phyloP scores from a whole-genome alignment of 2,797 vertebrate species.

The Aratinga solstitialis region DNA sequence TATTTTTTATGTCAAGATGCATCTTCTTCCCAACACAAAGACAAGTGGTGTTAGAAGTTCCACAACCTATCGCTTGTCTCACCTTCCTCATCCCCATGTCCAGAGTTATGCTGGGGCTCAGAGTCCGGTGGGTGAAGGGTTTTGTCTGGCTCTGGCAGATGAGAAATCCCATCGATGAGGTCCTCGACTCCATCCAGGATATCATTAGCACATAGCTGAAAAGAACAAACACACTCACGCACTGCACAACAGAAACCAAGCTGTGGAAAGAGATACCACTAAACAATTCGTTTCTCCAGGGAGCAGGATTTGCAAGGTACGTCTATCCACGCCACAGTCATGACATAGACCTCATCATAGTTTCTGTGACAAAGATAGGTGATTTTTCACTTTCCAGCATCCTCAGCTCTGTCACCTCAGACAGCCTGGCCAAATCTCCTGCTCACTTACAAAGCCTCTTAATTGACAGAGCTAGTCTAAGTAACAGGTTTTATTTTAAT shows the following conservation, averaged over 20 bases:
- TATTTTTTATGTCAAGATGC: background rate
- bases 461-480: background rate
- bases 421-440: background rate
- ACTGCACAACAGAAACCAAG: background rate
- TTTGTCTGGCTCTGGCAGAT: slow-evolving; percentile 88
- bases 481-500: background rate
- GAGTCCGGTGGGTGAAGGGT: slow-evolving; percentile 81
- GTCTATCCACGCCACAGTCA: background rate
- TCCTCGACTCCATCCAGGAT: slow-evolving; percentile 86
- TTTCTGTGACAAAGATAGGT: background rate
- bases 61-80: background rate
- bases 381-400: background rate
- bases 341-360: background rate
- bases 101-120: slow-evolving; percentile 78
- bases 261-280: background rate
- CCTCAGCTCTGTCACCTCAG: background rate
- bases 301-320: background rate
- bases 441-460: background rate
- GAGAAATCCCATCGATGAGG: slow-evolving; percentile 88
- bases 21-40: background rate
- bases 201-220: slow-evolving; percentile 91
- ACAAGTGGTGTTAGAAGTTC: background rate
- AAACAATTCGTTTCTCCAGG: background rate
- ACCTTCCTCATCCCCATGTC: slow-evolving; percentile 83
- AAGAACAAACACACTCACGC: slow-evolving; percentile 12